Conservation (phyloP, 2,113 vertebrate species). For the Emydocephalus ijimae region DNA sequence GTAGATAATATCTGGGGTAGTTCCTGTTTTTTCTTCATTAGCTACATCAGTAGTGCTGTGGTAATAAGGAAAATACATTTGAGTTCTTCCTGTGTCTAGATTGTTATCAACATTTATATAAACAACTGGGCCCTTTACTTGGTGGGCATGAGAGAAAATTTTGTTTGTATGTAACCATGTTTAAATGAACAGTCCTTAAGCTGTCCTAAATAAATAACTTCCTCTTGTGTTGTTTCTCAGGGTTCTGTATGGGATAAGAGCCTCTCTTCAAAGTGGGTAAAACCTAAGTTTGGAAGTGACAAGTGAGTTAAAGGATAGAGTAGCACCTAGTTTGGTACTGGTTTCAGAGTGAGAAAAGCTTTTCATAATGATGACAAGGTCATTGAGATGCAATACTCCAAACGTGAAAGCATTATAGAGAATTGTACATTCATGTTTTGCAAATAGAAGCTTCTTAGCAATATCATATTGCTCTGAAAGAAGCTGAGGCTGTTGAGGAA, state of each 20-base stretch:
- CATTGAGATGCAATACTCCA: not conserved
- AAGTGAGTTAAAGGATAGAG: not conserved
- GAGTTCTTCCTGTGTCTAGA: not conserved
- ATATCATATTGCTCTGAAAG: not conserved
- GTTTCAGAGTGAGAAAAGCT: not conserved
- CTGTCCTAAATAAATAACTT: not conserved
- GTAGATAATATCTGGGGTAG: not conserved
- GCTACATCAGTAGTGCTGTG: not conserved
- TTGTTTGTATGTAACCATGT: not conserved
- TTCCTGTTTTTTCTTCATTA: not conserved
- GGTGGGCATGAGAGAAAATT: rapidly evolving
- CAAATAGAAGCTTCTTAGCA: not conserved
- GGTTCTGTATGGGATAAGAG: not conserved
- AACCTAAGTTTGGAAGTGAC: not conserved
- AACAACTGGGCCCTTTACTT: constrained; percentile 29
- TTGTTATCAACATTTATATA: constrained; percentile 5
- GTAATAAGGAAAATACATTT: not conserved
- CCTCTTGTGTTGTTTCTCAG: not conserved
- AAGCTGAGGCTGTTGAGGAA: not conserved
- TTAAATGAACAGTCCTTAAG: rapidly evolving
- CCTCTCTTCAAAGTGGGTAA: not conserved
- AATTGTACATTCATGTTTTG: not conserved
- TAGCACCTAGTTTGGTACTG: not conserved
- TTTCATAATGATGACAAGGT: not conserved
- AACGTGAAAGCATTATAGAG: not conserved